Evolutionary conservation across 2,888 invertebrate species (phyloP), one percentile per base, ranked within the genome.

Genomic region (Tribolium freemani): DNA sequence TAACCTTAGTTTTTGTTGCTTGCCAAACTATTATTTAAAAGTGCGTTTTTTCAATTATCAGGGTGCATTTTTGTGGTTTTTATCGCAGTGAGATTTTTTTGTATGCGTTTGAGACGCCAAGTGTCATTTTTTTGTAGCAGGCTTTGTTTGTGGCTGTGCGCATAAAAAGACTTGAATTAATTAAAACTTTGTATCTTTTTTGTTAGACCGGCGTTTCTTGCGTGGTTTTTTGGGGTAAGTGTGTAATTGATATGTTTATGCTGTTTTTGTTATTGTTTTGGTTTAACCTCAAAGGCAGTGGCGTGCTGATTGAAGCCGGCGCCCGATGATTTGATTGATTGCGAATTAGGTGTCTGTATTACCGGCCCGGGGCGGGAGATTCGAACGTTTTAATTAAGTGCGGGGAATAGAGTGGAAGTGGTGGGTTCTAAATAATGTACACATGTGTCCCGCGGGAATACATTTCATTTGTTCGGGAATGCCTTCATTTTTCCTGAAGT

Each of bases 381-480:
- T 46, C 21, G 44, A 60, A 46, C 11, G 13, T 60, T 60, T 21
- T 46, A 38, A 38, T 38, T 38, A 38, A 38, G 38, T 38, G 13
- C 8, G 16, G 5, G 5, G 11, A 21, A 30, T 63, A 31, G 38
- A 48, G 50, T 66, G 64, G 54, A 46, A 45, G 45, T 11, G 44
- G 56, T 69, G 68, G 54, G 3, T 75, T 76, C 81, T 86, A 83
- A 85, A 86, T 85, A 85, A 85, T 86, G 83, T 83, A 85, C 82
- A 78, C 78, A 81, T 78, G 79, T 75, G 61, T 82, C 86, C 82
- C 83, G 45, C 21, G 83, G 84, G 86, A 81, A 82, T 82, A 82
- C 81, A 83, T 85, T 86, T 86, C 86, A 86, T 86, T 86, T 86
- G 85, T 86, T 84, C 84, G 78, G 83, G 84, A 86, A 86, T 83